Evolutionary conservation across 2,797 vertebrate species (phyloP), one percentile per base, ranked within the genome.

Genomic region (Orestias chungarensis): DNA sequence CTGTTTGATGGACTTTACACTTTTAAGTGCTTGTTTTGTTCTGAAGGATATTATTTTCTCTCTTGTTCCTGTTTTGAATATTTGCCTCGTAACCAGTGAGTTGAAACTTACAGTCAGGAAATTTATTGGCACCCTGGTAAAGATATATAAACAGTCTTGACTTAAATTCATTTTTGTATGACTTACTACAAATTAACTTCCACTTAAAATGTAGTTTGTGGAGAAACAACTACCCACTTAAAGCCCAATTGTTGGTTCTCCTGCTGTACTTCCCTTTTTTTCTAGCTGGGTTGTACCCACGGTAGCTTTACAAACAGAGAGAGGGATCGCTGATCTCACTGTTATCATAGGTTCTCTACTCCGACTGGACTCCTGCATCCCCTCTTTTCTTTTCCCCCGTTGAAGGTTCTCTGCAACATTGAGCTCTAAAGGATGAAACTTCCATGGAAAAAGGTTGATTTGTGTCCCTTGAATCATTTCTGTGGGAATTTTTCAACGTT

Each of bases 21-120:
- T 73, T n/a, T 62, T 66, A 52, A 73, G 73, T 86, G 78, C 52
- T 75, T 67, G 40, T 71, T 52, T 65, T 83, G 46, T 79, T 86
- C 73, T 66, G 66, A n/a, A 73, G 75, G 82, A 68, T 82, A 72
- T 86, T 62, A 57, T 66, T 67, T 65, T 29, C 75, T 68, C 77
- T 74, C 17, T 75, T 71, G 57, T 50, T 40, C 29, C 46, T 64
- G 64, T 55, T 79, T 71, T 87, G 57, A 73, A 27, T 68, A 25
- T 66, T 78, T 38, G 44, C 49, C 81, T 59, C 46, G 76, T 66
- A 71, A 40, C 46, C 65, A 73, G 12, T 38, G n/a, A 61, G 20
- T 35, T 11, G 0, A 35, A 59, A 35, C 4, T 61, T 61, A 59
- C 6, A 59, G 55, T 59, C 17, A 12, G 20, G 33, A 38, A 61